Conservation (phyloP, 2,888 invertebrate genomes). For the Ophion obscuratus region DNA sequence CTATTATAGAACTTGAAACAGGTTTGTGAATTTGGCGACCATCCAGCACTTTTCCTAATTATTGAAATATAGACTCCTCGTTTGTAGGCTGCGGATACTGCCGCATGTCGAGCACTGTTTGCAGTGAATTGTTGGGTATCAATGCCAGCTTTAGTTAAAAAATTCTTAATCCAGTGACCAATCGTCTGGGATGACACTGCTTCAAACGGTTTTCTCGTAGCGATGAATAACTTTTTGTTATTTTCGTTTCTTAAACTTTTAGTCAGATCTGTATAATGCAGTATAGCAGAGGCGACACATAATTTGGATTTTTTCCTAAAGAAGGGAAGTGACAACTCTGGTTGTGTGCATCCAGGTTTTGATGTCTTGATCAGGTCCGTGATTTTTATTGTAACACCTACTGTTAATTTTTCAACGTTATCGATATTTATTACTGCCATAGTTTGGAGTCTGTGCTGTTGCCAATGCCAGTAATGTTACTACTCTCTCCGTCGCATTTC, state of each 20-base stretch:
- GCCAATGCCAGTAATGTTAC: constrained; percentile 58
- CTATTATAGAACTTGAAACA: constrained; percentile 16
- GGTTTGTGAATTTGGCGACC: constrained; percentile 1
- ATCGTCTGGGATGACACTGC: constrained; percentile 51
- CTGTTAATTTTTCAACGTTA: constrained; percentile 30
- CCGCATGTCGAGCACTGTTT: constrained; percentile 2
- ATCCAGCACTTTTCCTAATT: constrained; percentile 8
- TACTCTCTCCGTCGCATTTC: constrained; percentile 56
- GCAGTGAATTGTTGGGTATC: constrained; percentile 11
- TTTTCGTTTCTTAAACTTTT: constrained; percentile 22
- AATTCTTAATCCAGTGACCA: constrained; percentile 45
- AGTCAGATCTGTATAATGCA: constrained; percentile 45
- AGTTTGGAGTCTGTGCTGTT: constrained; percentile 67
- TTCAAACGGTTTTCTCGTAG: constrained; percentile 38
- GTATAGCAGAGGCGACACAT: constrained; percentile 41
- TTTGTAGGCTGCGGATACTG: neutral
- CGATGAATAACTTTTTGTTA: constrained; percentile 29
- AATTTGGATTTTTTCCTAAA: too few species aligned
- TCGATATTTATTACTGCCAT: constrained; percentile 59
- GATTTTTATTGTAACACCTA: constrained; percentile 43
- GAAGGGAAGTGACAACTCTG: constrained; percentile 23
- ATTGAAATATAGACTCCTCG: neutral
- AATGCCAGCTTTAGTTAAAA: constrained; percentile 10
- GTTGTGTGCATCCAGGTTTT: constrained; percentile 44
- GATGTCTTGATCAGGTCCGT: constrained; percentile 53